Evolutionary conservation across 2,888 invertebrate species (phyloP), one percentile per base, ranked within the genome.

Genomic region (Axea sp.): DNA sequence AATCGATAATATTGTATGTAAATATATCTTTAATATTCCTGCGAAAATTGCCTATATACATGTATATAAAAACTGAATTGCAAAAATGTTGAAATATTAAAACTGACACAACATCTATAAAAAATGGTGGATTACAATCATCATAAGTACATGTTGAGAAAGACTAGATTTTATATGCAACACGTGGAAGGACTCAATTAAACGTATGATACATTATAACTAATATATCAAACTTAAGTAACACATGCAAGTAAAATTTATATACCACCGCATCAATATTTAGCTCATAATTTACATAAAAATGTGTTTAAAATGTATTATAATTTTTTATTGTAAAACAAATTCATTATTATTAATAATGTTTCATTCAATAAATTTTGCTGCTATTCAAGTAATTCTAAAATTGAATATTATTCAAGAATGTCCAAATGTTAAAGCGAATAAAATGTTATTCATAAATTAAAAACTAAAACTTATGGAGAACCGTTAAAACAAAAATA

Each of bases 131-230:
- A 49, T 30, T 62, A 37, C 49, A 62, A 47, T 49, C 49, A 22
- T 45, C 24, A 71, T 64, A 45, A 73, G 62, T 73, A 53, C 68
- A 75, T 60, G 62, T 72, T 75, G 75, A 78, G 76, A 67, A 75
- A 78, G 73, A 75, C 69, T 83, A 84, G 82, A 80, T 84, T 84
- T 83, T 83, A 79, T 84, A 84, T 82, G 78, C 73, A 73, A 78
- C 53, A 76, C 71, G 17, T 47, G 31, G 19, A 19, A 47, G 53
- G n/a, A 71, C 33, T 62, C 60, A 45, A 59, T 12, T 31, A 41
- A 41, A 17, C 37, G 15, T 31, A 24, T 6, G 5, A 31, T 3
- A 31, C 28, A 35, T 53, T 45, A 49, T 35, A 51, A n/a, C 26
- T 30, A 53, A 64, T 43, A 64, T 49, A 60, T 39, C 47, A 60